Base-by-base conservation (phyloP, 2,797 vertebrate genomes). In the Euphonia xanthogaster region DNA sequence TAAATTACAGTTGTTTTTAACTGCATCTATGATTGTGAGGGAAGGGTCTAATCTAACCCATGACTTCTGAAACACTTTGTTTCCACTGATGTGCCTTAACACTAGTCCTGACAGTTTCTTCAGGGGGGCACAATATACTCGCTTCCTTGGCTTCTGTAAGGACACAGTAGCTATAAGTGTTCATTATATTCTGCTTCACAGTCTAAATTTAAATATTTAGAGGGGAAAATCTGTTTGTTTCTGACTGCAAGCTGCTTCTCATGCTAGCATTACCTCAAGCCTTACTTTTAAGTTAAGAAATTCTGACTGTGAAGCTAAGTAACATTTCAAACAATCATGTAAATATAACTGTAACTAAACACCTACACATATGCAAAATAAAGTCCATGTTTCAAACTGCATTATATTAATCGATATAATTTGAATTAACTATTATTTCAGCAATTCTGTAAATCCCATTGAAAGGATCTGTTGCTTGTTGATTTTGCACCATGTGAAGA, bases 391-490 rank as follows among this genome's bases (percentile, higher is more conserved):
- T 92, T 88, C 78, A 84, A 94, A 91, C 45, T 72, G 57, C 63
- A 74, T 91, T 53, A 70, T 68, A 93, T 78, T 45, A 72, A 86
- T 30, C 80, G 39, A 65, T n/a, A 51, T 48, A 39, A 91, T 87
- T 92, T 94, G 72, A 93, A 88, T 95, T 88, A 77, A 86, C 70
- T 84, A 68, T 33, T 76, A 75, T 95, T 90, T 85, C 88, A 94
- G 87, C 70, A 92, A 28, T 68, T 93, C 91, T 44, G 70, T 17
- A 95, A 96, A 95, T 94, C 73, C 33, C 77, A 88, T 87, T 91
- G 76, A 94, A 97, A 93, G 57, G 84, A 73, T 50, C 82, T 84
- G 87, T 95, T 91, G 81, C 70, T 95, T 91, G 84, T 93, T 96
- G 80, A 94, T 91, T 96, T 96, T 91, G 72, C 25, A 19, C 63